A percentile compares a stretch with the other conserved stretches of the same genome.
Conservation (phyloP, 2,888 invertebrate genomes). For the Harpagoxenus sublaevis region DNA sequence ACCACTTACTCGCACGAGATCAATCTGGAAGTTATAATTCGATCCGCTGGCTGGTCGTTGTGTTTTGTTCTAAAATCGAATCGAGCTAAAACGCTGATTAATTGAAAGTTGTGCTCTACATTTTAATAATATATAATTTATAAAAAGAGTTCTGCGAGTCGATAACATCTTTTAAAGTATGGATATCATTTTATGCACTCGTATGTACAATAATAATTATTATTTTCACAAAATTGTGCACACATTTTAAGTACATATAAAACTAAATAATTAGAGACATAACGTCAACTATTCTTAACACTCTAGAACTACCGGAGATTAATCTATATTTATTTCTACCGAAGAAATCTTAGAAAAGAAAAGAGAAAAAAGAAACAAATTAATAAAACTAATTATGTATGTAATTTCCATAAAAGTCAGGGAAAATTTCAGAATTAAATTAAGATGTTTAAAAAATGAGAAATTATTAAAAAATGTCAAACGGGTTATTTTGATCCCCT, state of each 20-base stretch:
- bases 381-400: no score
- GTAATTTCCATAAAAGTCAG: no score
- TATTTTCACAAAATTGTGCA: not conserved
- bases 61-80: constrained; percentile 4
- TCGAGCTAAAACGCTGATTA: not conserved
- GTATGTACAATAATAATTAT: not conserved
- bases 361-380: no score
- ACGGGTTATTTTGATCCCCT: no score
- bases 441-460: no score
- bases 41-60: not conserved
- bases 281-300: not conserved
- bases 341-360: no score
- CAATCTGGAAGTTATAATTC: constrained; percentile 41
- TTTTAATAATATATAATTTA: not conserved
- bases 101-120: not conserved
- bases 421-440: no score
- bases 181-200: not conserved
- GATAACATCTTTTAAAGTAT: not conserved
- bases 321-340: no score
- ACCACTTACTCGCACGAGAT: constrained; percentile 33
- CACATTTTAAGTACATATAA: not conserved
- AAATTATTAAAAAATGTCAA: no score
- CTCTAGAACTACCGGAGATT: no score
- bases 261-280: not conserved
- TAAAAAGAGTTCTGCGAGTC: not conserved